These are phyloP conservation scores for Nipponia nippon DNA, from an alignment of 2,113 vertebrate species.

Conservation along the genomic window DNA sequence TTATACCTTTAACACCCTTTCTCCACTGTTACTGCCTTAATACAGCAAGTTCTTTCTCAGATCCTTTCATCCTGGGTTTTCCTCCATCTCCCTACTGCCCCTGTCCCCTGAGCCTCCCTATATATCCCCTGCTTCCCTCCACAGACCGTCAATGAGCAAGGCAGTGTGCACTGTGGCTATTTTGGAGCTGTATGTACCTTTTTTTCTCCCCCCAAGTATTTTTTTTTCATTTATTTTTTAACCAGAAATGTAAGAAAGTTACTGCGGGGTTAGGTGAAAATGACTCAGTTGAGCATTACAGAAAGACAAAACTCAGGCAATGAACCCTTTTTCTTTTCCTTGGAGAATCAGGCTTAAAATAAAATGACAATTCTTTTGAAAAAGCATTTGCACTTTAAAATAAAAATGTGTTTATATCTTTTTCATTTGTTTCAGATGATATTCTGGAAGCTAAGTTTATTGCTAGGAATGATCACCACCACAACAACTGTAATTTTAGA, in stretches of 20 bases:
- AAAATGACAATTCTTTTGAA: neutral
- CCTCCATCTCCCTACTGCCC: neutral
- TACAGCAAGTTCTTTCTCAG: neutral
- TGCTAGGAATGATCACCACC: neutral
- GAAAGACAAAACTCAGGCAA: neutral
- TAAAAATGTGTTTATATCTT: neutral
- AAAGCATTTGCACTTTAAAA: neutral
- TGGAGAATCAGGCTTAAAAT: neutral
- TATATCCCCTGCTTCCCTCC: accelerated
- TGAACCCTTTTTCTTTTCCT: neutral
- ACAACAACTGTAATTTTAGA: neutral
- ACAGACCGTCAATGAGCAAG: neutral
- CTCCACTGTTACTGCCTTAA: neutral
- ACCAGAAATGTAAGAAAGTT: neutral
- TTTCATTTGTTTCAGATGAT: neutral
- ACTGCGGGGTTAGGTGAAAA: neutral
- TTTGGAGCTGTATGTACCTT: neutral
- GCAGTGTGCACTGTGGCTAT: neutral
- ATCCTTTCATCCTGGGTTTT: neutral
- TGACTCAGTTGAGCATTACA: neutral
- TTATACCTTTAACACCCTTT: neutral
- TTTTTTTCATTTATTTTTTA: neutral
- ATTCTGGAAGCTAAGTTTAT: neutral
- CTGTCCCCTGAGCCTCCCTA: neutral
- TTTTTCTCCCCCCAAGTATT: neutral